Percentiles rank a stretch among this genome's conserved stretches.
phyloP scores from a whole-genome alignment of 30 jellyfish, hydroid and myxozoan genomes.

The Turritopsis rubra region DNA sequence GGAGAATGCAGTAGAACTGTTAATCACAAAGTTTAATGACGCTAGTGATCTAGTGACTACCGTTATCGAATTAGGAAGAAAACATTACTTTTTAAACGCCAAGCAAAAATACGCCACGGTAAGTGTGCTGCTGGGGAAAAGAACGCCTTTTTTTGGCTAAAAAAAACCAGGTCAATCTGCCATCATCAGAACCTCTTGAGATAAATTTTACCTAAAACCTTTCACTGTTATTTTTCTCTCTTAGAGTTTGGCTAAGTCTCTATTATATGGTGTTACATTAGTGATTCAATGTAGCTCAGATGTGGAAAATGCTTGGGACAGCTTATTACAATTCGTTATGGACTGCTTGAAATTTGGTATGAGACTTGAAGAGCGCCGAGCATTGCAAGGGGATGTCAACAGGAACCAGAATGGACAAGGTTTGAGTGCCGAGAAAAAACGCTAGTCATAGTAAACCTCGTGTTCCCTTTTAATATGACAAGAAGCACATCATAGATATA shows the following conservation, averaged over 20 bases:
- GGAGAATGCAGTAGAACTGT: neutral
- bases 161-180: too few relatives aligned
- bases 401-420: too few relatives aligned
- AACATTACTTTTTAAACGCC: neutral
- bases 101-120: neutral
- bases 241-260: neutral
- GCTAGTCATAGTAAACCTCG: too few relatives aligned
- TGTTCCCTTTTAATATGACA: too few relatives aligned
- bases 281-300: neutral
- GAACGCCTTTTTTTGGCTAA: too few relatives aligned
- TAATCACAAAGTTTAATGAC: neutral
- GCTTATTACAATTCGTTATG: neutral
- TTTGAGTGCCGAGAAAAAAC: neutral
- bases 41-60: neutral
- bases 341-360: neutral
- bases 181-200: too few relatives aligned
- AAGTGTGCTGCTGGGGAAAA: too few relatives aligned
- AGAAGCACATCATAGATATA: too few relatives aligned
- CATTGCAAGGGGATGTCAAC: neutral
- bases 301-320: conserved; percentile 10
- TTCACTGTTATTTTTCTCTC: neutral
- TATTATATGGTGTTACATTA: neutral
- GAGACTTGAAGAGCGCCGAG: neutral
- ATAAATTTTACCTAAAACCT: too few relatives aligned
- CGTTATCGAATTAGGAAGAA: neutral